Base-by-base conservation (phyloP, 2,797 vertebrate species). In the Coreius guichenoti region DNA sequence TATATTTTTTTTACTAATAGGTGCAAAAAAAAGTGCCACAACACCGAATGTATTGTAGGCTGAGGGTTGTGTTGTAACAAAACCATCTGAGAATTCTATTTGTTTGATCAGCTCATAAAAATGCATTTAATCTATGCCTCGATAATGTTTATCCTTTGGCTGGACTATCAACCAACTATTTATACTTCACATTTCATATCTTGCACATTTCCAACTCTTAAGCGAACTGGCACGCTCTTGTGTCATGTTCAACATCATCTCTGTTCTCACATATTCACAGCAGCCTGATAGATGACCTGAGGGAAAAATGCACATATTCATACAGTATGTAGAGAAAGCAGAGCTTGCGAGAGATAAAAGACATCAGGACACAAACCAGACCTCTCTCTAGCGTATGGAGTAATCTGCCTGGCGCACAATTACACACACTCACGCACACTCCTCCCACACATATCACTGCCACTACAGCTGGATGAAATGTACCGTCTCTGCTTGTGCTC, bases 251-350 rank as follows among this genome's bases (percentile, higher is more conserved):
- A 81, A 75, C 84, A 81, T 86, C 78, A 81, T 81, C 72, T 67
- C 84, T 81, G 70, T 86, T 75, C 84, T 75, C 81, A 68, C 82
- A 87, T 74, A 84, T 80, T 87, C 68, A 78, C 78, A 84, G 21
- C 76, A 80, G 76, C 43, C 76, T 68, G 86, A 80, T 56, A 39
- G 49, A 83, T 81, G 86, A 87, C 74, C 54, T 70, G 78, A 6
- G 86, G 39, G 78, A 61, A 77, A 86, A 82, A 17, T 63, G n/a
- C 85, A 75, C 82, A 63, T 83, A 81, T 87, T 84, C 78, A 67
- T 63, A 67, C 63, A 77, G 75, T 76, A 47, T 31, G n/a, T n/a
- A 17, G 29, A 61, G 63, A 67, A 61, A 68, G 45, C 67, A 67
- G 45, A 51, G 78, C 21, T 21, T 16, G 84, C 16, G 21, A 70